phyloP scores from a whole-genome alignment of 2,797 vertebrate genomes.

The Dallia pectoralis region DNA sequence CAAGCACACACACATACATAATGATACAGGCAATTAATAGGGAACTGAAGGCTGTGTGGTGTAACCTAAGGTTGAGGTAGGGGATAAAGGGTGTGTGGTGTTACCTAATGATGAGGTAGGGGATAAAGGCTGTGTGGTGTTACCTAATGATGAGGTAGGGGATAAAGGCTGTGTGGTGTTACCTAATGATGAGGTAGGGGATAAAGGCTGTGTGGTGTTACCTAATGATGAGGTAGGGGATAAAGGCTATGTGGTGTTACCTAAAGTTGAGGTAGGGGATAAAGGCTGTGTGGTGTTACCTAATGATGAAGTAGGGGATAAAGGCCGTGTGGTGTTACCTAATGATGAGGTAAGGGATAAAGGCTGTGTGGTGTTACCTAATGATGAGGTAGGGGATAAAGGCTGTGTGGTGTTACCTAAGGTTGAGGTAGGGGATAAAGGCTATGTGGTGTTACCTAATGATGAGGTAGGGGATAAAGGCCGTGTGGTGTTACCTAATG shows the following conservation, averaged over 20 bases:
- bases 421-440: neutral
- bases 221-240: too few relatives aligned
- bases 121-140: neutral
- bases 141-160: neutral
- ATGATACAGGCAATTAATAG: neutral
- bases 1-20: constrained; percentile 24
- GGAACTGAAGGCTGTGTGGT: neutral
- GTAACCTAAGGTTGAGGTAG: neutral
- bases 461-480: neutral
- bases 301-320: constrained; percentile 92
- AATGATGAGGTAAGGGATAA: neutral
- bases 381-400: constrained; percentile 5
- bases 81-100: neutral
- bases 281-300: constrained; percentile 63
- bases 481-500: neutral
- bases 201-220: neutral
- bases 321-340: neutral
- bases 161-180: neutral
- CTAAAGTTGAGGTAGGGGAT: too few relatives aligned
- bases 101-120: constrained; percentile 9
- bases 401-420: neutral
- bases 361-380: neutral
- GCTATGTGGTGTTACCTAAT: neutral
- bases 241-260: neutral
- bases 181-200: constrained; percentile 3